A percentile compares a stretch with the other conserved stretches of the same genome.
These are phyloP conservation scores for Thamnophis sirtalis DNA, from an alignment of 2,113 vertebrate genomes.

Conservation along the genomic window DNA sequence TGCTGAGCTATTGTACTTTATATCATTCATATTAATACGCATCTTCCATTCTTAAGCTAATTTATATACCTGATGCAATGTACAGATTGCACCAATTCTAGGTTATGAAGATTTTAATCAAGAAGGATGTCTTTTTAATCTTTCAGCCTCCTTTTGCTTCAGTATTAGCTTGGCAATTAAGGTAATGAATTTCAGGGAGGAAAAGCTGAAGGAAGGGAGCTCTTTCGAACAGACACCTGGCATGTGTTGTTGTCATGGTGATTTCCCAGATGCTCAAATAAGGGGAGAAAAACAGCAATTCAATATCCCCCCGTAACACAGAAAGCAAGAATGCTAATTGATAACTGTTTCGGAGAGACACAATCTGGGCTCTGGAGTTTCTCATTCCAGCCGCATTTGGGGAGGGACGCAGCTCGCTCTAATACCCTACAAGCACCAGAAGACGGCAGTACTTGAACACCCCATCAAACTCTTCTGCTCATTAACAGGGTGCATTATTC, in stretches of 20 bases:
- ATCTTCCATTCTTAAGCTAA: not conserved
- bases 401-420: not conserved
- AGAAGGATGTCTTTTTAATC: constrained; percentile 14
- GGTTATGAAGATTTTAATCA: constrained; percentile 17
- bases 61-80: constrained; percentile 25
- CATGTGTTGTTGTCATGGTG: constrained; percentile 58
- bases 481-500: not conserved
- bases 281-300: constrained; percentile 45
- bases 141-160: constrained; percentile 34
- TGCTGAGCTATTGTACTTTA: not conserved
- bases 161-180: constrained; percentile 53
- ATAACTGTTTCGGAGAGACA: constrained; percentile 36
- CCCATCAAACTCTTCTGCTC: not conserved
- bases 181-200: constrained; percentile 39
- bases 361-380: constrained; percentile 17
- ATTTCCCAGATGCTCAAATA: constrained; percentile 57
- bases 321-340: constrained; percentile 42
- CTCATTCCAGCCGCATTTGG: not conserved
- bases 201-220: constrained; percentile 7
- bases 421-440: not conserved
- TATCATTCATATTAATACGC: constrained; percentile 5
- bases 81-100: constrained; percentile 27
- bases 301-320: constrained; percentile 39
- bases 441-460: not conserved
- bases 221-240: constrained; percentile 54